Evolutionary conservation across 2,888 invertebrate genomes (phyloP), one percentile per base, ranked within the genome.

Genomic region (Carpatolechia fugitivella): DNA sequence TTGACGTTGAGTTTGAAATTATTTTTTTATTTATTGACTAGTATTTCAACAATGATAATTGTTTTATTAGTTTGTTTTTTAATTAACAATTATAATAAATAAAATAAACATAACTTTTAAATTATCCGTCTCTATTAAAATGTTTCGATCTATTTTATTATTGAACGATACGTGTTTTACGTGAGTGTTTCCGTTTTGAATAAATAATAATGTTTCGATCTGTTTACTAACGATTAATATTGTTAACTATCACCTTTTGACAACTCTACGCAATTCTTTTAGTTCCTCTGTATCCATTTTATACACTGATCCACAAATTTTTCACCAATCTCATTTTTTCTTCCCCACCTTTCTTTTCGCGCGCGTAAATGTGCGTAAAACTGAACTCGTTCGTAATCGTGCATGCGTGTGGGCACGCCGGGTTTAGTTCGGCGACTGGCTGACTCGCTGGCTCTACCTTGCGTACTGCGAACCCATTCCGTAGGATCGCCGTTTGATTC

Each of bases 361-460:
- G 31, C 29, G 14, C 29, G 31, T 47, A 16, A 11, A 38, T 13
- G 38, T n/a, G 20, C 33, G 18, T 49, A 16, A 10, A 41, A 8
- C 18, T 41, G 18, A 3, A 49, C 35, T 35, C 35, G 20, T 41
- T 20, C 13, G 35, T 1, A 20, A 11, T 0, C 35, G 35, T 2
- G 24, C 7, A 31, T 10, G 40, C 52, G 52, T 40, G 41, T 30
- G 10, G 11, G 10, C 40, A 5, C 41, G 56, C 61, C 75, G 76
- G 65, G 68, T 49, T 56, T 58, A 63, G 66, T 70, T 68, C 77
- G 71, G 60, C 70, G 72, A 82, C 81, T 82, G 80, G 52, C 58
- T 48, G 35, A 55, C 20, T 55, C 40, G 53, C 55, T 36, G 60
- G 54, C 24, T 51, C 49, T 31, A 13, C 13, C 3, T 24, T 14